Evolutionary conservation across 2,113 vertebrate species (phyloP), one percentile per base, ranked within the genome.

Genomic region (Chamaetylas fuelleborni): DNA sequence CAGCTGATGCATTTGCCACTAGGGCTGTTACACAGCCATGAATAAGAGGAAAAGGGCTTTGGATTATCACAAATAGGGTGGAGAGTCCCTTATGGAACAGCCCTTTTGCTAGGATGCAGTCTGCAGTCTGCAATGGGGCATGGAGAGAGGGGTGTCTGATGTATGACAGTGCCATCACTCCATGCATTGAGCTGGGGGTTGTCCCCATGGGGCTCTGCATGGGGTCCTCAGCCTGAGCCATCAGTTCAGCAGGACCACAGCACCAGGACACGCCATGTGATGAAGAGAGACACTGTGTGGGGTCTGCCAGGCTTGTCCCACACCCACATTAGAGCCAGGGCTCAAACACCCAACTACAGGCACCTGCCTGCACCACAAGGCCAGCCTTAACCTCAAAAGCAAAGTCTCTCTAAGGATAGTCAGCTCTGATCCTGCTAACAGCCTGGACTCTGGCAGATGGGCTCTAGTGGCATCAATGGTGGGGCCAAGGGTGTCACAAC

Each of bases 321-420:
- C 0, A 0, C 42, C 36, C 28, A 15, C 5, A 0, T 31, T 51
- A 24, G 29, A 66, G 22, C 19, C 3, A 3, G 66, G 71, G 34
- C 43, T 82, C 72, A 62, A 88, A 60, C 25, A 70, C 29, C 9
- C 51, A 36, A 1, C 26, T 56, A 31, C 84, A 76, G 45, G 45
- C 50, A 65, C 38, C 33, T 86, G 53, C 48, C 64, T 83, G 33
- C 8, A 33, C 28, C 1, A 0, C 60, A 57, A 69, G 60, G 19
- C 28, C 64, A 87, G 12, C 53, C 53, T 79, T 88, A 76, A 90
- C 60, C 86, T 82, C 48, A 50, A 43, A 82, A 48, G 28, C 31
- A 62, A 66, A 90, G 18, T 85, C 38, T 81, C 89, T 51, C 31
- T 64, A 36, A 54, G 86, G 48, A 24, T 4, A 56, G 65, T 20